phyloP scores from a whole-genome alignment of 2,888 invertebrate genomes.

The Tenthredo notha region DNA sequence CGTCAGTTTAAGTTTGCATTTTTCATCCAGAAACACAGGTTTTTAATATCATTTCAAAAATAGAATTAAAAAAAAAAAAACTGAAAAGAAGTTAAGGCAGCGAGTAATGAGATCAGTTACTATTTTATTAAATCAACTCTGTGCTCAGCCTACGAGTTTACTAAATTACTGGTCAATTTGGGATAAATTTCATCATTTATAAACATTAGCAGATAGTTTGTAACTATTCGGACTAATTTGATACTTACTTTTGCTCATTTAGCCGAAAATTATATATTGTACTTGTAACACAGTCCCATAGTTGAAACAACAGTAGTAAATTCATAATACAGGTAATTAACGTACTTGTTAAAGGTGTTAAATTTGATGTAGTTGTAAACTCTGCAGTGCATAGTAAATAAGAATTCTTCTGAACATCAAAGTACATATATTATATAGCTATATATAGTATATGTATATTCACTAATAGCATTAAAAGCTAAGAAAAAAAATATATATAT shows the following conservation, averaged over 20 bases:
- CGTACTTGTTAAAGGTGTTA: slow-evolving; percentile 59
- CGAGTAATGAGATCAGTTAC: slow-evolving; percentile 24
- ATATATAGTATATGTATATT: slow-evolving; percentile 53
- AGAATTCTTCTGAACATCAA: slow-evolving; percentile 54
- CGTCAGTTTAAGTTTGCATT: slow-evolving; percentile 42
- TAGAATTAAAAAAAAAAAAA: neutral
- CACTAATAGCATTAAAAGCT: slow-evolving; percentile 55
- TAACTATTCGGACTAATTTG: neutral
- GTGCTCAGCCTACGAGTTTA: slow-evolving; percentile 4
- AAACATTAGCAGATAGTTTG: neutral
- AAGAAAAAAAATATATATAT: slow-evolving; percentile 52
- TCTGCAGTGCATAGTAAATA: slow-evolving; percentile 65
- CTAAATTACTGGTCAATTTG: slow-evolving; percentile 3
- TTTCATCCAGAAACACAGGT: slow-evolving; percentile 9
- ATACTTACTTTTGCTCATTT: neutral
- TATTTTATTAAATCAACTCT: slow-evolving; percentile 24
- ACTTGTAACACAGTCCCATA: neutral
- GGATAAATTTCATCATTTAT: neutral
- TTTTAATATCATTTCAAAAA: slow-evolving; percentile 17
- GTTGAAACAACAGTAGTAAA: neutral
- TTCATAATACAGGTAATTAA: neutral
- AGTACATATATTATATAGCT: slow-evolving; percentile 53
- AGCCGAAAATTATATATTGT: neutral
- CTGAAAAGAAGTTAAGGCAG: slow-evolving; percentile 38
- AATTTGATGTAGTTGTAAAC: slow-evolving; percentile 72